Evolutionary conservation across 2,888 invertebrate genomes (phyloP).

Genomic region (Cryptocephalus moraei): DNA sequence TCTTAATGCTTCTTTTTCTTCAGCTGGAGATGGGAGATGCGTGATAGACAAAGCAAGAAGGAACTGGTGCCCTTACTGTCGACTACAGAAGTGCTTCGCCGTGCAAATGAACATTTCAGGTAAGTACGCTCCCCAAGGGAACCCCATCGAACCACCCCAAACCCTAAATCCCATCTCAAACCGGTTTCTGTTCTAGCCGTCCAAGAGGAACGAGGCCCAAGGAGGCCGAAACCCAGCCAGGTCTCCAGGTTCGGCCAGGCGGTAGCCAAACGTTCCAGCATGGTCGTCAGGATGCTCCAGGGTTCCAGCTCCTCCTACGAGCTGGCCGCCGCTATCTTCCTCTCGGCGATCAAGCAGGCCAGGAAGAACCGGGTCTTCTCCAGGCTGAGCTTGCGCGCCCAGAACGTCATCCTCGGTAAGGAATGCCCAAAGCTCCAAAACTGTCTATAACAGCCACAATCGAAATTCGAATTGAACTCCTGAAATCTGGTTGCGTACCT

Average conservation of each 20-base stretch:
- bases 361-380: constrained; percentile 46
- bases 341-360: constrained; percentile 46
- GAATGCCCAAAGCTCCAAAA: no score
- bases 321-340: constrained; percentile 48
- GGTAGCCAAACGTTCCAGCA: background rate
- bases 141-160: background rate
- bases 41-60: constrained; percentile 69
- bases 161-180: background rate
- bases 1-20: constrained; percentile 12
- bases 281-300: constrained; percentile 1
- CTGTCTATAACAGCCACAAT: no score
- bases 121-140: constrained; percentile 23
- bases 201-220: constrained; percentile 74
- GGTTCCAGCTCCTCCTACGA: constrained; percentile 38
- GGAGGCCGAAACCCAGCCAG: constrained; percentile 38
- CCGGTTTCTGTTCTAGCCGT: constrained; percentile 48
- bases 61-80: constrained; percentile 82
- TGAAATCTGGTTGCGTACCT: no score
- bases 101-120: constrained; percentile 71
- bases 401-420: constrained; percentile 42
- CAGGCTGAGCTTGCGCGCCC: constrained; percentile 39
- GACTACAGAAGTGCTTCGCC: constrained; percentile 65
- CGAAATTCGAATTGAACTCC: no score
- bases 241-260: no score
- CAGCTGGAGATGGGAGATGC: constrained; percentile 64